Evolutionary conservation across 2,797 vertebrate genomes (phyloP).

Genomic region (Hypotaenidia philippensis): DNA sequence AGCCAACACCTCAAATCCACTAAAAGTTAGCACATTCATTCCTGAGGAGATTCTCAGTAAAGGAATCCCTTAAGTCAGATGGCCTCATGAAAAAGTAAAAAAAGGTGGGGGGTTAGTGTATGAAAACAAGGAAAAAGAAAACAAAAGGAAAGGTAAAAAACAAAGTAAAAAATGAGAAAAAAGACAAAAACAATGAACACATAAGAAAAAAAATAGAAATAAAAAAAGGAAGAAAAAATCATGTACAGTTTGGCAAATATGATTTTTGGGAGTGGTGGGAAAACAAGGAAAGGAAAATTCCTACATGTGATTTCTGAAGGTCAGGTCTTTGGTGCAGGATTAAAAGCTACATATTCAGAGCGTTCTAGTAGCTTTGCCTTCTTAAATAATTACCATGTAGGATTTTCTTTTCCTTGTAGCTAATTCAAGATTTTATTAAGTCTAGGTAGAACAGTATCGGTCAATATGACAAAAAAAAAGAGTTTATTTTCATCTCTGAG

Average conservation of each 20-base stretch:
- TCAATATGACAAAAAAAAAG: background rate
- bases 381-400: background rate
- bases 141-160: rapidly evolving
- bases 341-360: background rate
- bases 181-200: too few species aligned
- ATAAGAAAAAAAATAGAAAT: too few species aligned
- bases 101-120: too few species aligned
- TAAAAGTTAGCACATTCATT: background rate
- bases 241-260: background rate
- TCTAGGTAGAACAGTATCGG: background rate
- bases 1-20: background rate
- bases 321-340: background rate
- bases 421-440: background rate
- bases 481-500: background rate
- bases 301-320: background rate
- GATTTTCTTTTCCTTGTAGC: background rate
- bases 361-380: background rate
- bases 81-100: background rate
- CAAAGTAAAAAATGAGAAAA: background rate
- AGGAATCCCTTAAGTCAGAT: background rate
- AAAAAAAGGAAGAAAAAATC: background rate
- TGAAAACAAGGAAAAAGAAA: background rate
- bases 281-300: background rate
- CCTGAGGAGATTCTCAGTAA: background rate
- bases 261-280: background rate